Percentiles rank a stretch among this genome's conserved stretches.
These are phyloP conservation scores for Drosophila paracracens DNA, from an alignment of 2,888 invertebrate genomes.

Conservation along the genomic window DNA sequence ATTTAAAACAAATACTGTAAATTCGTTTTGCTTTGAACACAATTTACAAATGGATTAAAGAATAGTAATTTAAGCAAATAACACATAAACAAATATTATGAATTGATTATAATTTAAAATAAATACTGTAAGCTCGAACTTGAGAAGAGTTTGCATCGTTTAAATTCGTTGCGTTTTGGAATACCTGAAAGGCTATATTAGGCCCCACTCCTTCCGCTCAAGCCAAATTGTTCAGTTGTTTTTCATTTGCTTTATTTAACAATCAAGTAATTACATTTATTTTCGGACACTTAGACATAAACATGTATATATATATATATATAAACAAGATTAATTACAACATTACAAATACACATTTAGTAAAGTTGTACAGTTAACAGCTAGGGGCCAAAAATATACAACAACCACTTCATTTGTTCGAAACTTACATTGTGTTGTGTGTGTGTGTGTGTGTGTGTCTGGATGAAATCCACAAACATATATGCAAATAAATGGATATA, in stretches of 20 bases:
- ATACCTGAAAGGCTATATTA: background rate
- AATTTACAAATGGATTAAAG: too few species aligned
- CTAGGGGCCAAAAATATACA: constrained; percentile 48
- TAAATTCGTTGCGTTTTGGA: constrained; percentile 4
- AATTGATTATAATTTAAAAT: background rate
- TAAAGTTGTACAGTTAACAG: constrained; percentile 40
- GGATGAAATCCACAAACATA: background rate
- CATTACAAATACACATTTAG: constrained; percentile 60
- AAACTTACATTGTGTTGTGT: background rate
- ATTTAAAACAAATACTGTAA: constrained; percentile 29
- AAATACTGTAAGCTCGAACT: background rate
- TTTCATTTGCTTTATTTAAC: background rate
- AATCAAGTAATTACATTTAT: constrained; percentile 30
- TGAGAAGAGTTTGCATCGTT: constrained; percentile 28
- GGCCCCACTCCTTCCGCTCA: background rate
- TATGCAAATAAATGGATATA: constrained; percentile 8
- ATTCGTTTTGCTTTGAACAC: background rate
- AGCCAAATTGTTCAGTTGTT: background rate
- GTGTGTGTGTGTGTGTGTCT: background rate
- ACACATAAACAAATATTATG: too few species aligned
- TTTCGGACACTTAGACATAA: constrained; percentile 33
- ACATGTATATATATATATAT: constrained; percentile 40
- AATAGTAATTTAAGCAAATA: too few species aligned
- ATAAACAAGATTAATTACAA: constrained; percentile 63
- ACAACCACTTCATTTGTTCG: background rate